These are phyloP conservation scores for Machaerirhynchus nigripectus DNA, from an alignment of 2,113 vertebrate species.

Conservation along the genomic window DNA sequence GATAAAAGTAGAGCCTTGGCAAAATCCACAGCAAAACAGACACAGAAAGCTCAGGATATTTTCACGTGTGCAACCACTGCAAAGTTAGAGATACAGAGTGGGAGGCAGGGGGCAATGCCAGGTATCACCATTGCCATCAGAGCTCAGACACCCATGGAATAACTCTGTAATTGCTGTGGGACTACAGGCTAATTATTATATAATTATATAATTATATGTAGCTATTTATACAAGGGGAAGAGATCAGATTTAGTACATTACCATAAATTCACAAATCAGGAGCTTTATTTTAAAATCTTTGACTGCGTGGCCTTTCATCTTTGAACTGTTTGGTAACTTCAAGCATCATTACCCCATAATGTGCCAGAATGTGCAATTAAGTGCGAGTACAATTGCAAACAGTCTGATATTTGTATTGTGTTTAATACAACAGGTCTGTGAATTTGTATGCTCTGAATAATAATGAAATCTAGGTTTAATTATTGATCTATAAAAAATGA, in stretches of 20 bases:
- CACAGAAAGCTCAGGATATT: neutral
- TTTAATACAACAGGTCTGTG: neutral
- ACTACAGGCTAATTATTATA: constrained; percentile 19
- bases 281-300: constrained; percentile 51
- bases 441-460: constrained; percentile 1
- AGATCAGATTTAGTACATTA: constrained; percentile 41
- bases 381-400: neutral
- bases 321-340: constrained; percentile 58
- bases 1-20: neutral
- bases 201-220: constrained; percentile 30
- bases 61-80: neutral
- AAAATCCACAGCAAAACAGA: neutral
- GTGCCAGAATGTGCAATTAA: constrained; percentile 50
- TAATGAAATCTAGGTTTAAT: constrained; percentile 25
- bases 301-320: constrained; percentile 28
- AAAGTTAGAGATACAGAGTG: neutral
- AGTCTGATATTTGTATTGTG: neutral
- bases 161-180: neutral
- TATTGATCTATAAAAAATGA: neutral
- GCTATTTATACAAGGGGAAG: neutral
- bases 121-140: neutral
- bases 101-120: neutral
- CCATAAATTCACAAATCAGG: constrained; percentile 38
- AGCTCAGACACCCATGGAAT: neutral
- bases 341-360: constrained; percentile 54